Evolutionary conservation across 2,113 vertebrate genomes (phyloP), one percentile per base, ranked within the genome.

Genomic region (Odontesthes bonariensis): DNA sequence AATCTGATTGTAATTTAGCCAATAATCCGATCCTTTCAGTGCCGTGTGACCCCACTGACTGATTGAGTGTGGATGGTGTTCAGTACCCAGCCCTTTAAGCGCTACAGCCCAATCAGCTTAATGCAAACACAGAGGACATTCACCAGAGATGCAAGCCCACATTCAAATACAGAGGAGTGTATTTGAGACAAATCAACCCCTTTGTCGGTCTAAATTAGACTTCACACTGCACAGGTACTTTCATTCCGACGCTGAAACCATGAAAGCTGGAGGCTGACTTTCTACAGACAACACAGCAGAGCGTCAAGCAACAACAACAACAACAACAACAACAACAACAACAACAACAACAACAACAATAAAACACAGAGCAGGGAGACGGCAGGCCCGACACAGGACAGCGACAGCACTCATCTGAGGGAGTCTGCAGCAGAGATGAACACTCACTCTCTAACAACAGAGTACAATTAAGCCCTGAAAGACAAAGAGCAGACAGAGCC

Each of bases 371-470:
- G 9, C 32, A 23, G 35, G 19, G 19, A 32, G 27, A 20, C 61
- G 33, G 32, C 57, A 20, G 32, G 32, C 19, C 56, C n/a, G 32
- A 58, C 17, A n/a, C n/a, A 53, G 56, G 33, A 71, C 69, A 81
- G 76, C 58, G 72, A 52, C 67, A 33, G 40, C 82, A 77, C 82
- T 82, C 69, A 57, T 80, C 69, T 78, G 73, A 32, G 61, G 69
- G 75, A 56, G 78, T 80, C 51, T 70, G 75, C 65, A 72, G 63
- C 77, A 72, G 82, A 88, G 74, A 20, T 0, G 60, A 67, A 80
- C 62, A 97, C 96, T 97, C 96, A 97, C 96, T 96, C 92, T 96
- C 95, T 95, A 97, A 96, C 86, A 97, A 95, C 93, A 97, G 95
- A 93, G 96, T 94, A 89, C 95, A 95, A 90, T 96, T 96, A 95